Evolutionary conservation across 2,888 invertebrate genomes (phyloP).

Genomic region (Harpalus rufipes): DNA sequence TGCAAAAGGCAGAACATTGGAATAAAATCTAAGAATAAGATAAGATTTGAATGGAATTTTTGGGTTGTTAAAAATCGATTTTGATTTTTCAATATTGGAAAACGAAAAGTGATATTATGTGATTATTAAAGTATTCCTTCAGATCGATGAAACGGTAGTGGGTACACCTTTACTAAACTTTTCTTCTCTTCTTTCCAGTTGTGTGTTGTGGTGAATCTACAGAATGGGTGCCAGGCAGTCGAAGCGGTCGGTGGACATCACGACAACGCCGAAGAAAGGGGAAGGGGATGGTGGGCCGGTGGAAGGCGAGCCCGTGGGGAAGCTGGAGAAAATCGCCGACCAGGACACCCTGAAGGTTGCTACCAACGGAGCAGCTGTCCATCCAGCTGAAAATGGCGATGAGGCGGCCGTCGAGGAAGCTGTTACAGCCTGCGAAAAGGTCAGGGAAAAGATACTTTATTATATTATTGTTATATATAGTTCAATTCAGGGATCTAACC

Average conservation of each 20-base stretch:
- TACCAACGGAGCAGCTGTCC: conserved; percentile 85
- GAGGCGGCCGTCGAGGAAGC: conserved; percentile 52
- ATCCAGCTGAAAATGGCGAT: conserved; percentile 72
- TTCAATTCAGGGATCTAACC: too few relatives aligned
- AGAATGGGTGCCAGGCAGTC: conserved; percentile 93
- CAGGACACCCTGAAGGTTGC: conserved; percentile 86
- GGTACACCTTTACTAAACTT: background rate
- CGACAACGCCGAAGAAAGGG: conserved; percentile 83
- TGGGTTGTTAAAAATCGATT: too few relatives aligned
- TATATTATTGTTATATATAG: background rate
- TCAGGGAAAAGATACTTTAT: background rate
- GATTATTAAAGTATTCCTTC: too few relatives aligned
- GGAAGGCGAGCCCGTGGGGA: conserved; percentile 80
- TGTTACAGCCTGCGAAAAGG: background rate
- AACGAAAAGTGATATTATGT: background rate
- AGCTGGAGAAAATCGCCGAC: conserved; percentile 88
- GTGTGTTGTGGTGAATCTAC: conserved; percentile 66
- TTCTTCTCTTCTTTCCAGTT: conserved; percentile 14
- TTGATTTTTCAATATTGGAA: background rate
- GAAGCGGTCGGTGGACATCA: conserved; percentile 92
- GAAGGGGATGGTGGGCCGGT: conserved; percentile 77
- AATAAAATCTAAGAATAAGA: background rate
- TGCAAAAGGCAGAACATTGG: too few relatives aligned
- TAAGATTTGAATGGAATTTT: background rate
- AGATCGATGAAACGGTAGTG: too few relatives aligned